These are phyloP conservation scores for Ichneumoninae sp. DNA, from an alignment of 2,888 invertebrate genomes.

Conservation along the genomic window DNA sequence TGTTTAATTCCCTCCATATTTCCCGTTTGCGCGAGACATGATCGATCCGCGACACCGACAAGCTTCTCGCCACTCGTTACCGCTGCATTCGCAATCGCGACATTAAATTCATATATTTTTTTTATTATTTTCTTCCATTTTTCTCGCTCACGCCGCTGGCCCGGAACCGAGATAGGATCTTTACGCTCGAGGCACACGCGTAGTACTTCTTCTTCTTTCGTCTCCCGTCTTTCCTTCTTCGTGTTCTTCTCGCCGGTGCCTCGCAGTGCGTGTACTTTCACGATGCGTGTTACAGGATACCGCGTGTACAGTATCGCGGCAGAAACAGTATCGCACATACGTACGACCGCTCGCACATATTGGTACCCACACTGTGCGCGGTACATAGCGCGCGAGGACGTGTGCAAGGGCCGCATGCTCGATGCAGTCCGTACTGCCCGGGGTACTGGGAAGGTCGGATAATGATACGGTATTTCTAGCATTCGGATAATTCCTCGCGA, in stretches of 20 bases:
- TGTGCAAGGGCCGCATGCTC: slow-evolving; percentile 48
- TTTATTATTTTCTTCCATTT: slow-evolving; percentile 9
- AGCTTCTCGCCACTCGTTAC: not conserved
- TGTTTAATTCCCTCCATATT: not conserved
- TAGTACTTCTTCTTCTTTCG: slow-evolving; percentile 46
- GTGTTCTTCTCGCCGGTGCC: slow-evolving; percentile 30
- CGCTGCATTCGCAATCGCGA: slow-evolving; percentile 47
- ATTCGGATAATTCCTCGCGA: slow-evolving; percentile 83
- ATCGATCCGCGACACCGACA: not conserved
- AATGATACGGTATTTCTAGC: slow-evolving; percentile 83
- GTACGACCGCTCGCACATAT: slow-evolving; percentile 15
- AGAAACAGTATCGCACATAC: slow-evolving; percentile 27
- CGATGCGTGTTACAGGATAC: slow-evolving; percentile 61
- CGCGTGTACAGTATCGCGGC: slow-evolving; percentile 42
- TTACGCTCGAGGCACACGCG: slow-evolving; percentile 63
- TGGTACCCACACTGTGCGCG: not conserved
- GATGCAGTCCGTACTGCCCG: slow-evolving; percentile 33
- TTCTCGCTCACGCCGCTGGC: slow-evolving; percentile 23
- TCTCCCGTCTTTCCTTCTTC: slow-evolving; percentile 25
- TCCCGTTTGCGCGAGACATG: not conserved
- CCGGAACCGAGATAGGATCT: slow-evolving; percentile 65
- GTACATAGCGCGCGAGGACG: slow-evolving; percentile 48
- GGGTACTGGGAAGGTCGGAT: slow-evolving; percentile 70
- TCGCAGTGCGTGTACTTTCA: slow-evolving; percentile 51
- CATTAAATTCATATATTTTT: slow-evolving; percentile 51